Conservation (phyloP, 2,888 invertebrate genomes). For the Lingula anatina region DNA sequence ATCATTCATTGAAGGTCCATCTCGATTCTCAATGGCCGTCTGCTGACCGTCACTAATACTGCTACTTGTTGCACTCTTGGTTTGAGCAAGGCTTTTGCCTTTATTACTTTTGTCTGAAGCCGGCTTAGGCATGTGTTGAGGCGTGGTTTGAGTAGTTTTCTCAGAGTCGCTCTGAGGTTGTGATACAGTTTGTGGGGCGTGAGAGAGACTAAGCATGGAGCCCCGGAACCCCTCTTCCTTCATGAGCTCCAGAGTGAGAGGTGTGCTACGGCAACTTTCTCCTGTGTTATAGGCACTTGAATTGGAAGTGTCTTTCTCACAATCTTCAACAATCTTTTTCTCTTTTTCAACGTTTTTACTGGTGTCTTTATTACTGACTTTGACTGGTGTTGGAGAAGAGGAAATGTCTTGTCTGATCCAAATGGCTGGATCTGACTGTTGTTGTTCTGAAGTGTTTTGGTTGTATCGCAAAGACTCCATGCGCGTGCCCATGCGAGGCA, state of each 20-base stretch:
- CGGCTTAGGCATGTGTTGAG: slow-evolving; percentile 5
- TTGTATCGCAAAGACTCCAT: slow-evolving; percentile 39
- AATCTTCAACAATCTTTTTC: slow-evolving; percentile 9
- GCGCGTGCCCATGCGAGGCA: slow-evolving; percentile 49
- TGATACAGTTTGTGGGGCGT: too few relatives aligned
- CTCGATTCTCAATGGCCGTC: too few relatives aligned
- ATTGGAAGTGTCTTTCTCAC: slow-evolving; percentile 58
- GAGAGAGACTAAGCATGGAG: slow-evolving; percentile 41
- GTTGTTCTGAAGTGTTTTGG: slow-evolving; percentile 7
- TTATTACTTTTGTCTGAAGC: background rate
- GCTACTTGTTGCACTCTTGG: background rate
- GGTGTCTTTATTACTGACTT: background rate
- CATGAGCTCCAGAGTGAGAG: slow-evolving; percentile 42
- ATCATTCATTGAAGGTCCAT: too few relatives aligned
- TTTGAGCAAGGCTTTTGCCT: background rate
- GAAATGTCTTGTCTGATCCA: background rate
- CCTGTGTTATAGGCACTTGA: slow-evolving; percentile 66
- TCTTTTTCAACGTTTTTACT: too few relatives aligned
- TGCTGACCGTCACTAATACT: background rate
- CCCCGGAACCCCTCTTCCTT: slow-evolving; percentile 35
- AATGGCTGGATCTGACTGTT: background rate
- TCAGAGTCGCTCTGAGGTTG: slow-evolving; percentile 43
- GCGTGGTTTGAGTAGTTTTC: slow-evolving; percentile 44
- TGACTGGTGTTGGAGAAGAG: too few relatives aligned
- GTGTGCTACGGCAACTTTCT: slow-evolving; percentile 67